These are phyloP conservation scores for Hormaphis cornu DNA, from an alignment of 1,140 invertebrate species.

Conservation along the genomic window DNA sequence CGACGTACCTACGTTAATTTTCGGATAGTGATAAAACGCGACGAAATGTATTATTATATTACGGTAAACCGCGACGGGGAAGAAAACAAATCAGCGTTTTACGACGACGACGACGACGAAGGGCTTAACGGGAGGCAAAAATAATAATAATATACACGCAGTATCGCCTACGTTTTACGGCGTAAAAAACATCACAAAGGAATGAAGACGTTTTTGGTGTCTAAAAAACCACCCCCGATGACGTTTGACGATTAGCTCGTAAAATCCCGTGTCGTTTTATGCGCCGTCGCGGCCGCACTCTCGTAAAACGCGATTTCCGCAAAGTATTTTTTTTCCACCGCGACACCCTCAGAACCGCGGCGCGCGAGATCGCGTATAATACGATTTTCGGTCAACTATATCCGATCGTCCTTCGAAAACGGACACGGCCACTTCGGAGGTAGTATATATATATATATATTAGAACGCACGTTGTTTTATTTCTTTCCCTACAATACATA, in stretches of 20 bases:
- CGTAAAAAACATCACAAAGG: background rate
- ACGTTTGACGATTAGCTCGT: slow-evolving; percentile 27
- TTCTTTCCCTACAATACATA: too few species aligned
- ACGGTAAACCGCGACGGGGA: slow-evolving; percentile 10
- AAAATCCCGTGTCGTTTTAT: slow-evolving; percentile 3
- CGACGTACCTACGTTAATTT: slow-evolving; percentile 12
- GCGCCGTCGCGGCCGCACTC: too few species aligned
- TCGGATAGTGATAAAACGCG: slow-evolving; percentile 7
- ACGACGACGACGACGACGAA: too few species aligned
- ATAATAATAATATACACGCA: slow-evolving; percentile 13
- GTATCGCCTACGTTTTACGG: slow-evolving; percentile 5
- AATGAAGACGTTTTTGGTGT: slow-evolving; percentile 9
- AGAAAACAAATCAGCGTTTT: slow-evolving; percentile 27
- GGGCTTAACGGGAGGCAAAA: background rate
- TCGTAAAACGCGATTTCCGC: slow-evolving; percentile 8
- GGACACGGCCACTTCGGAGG: too few species aligned
- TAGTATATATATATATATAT: too few species aligned
- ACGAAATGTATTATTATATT: slow-evolving; percentile 13
- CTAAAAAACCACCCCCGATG: slow-evolving; percentile 10
- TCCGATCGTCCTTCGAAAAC: too few species aligned
- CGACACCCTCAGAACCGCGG: too few species aligned
- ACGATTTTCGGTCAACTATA: too few species aligned
- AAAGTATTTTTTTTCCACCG: too few species aligned
- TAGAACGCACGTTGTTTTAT: background rate
- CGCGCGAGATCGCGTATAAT: too few species aligned